Base-by-base conservation (phyloP, 1,140 invertebrate genomes). In the Luehdorfia chinensis region DNA sequence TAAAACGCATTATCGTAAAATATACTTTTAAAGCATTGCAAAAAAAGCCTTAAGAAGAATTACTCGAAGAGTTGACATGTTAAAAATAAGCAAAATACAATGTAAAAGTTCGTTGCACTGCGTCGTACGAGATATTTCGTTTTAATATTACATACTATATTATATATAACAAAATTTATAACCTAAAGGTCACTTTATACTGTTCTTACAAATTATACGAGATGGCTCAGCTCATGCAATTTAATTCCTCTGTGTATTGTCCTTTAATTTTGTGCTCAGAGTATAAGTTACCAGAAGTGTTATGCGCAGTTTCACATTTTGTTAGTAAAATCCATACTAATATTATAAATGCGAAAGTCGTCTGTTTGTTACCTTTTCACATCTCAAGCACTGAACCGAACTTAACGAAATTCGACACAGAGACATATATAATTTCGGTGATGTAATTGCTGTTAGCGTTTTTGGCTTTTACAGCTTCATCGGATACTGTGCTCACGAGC, bases 31-130 rank as follows among this genome's bases (percentile, higher is more conserved):
- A 19, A 19, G 18, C 19, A 16, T 16, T 9, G 18, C 14, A 30
- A 9, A 32, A 13, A 13, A 21, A 18, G 33, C 15, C 33, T 36
- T 36, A 36, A 21, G 15, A 36, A 19, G 33, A 31, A 21, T 23
- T 33, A 46, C 30, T 14, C 7, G 19, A 7, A 5, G 6, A 1
- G 12, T 34, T 36, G 23, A 50, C 32, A 45, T 28, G 12, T 33
- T 47, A 47, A 47, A 52, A 47, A 46, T 46, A 51, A 39, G 25
- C 14, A 31, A 32, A 32, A 51, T 34, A n/a, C n/a, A 51, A 46
- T 51, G 15, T 15, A 11, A n/a, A 11, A 47, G 44, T 47, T 52
- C 50, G 19, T 41, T 47, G 50, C 34, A 52, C 50, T 11, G 14
- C 25, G 5, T n/a, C 32, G 7, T 19, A 28, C 13, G 27, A 9